A percentile compares a stretch with the other conserved stretches of the same genome.
phyloP scores from a whole-genome alignment of 2,113 vertebrate genomes.

The Hoplias malabaricus region DNA sequence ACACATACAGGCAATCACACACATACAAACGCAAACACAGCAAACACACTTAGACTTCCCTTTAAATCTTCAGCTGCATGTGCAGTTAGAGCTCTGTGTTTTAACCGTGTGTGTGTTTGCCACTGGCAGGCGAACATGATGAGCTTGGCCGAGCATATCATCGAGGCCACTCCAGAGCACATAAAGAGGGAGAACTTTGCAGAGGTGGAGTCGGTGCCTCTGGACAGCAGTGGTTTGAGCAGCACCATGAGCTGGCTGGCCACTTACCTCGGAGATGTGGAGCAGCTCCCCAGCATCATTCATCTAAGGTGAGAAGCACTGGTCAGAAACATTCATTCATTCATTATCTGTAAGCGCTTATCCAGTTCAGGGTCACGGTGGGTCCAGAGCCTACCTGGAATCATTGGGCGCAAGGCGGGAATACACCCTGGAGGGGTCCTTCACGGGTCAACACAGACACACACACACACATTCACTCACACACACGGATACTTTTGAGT shows the following conservation, averaged over 20 bases:
- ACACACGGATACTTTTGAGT: no score
- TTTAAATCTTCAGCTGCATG: not conserved
- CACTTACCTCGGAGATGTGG: slow-evolving; percentile 94
- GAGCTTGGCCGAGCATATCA: slow-evolving; percentile 97
- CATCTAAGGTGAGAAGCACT: slow-evolving; percentile 82
- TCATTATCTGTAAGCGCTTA: no score
- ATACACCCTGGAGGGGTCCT: no score
- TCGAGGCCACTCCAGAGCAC: slow-evolving; percentile 93
- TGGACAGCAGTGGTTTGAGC: slow-evolving; percentile 83
- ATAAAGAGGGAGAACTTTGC: slow-evolving; percentile 96
- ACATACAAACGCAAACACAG: not conserved
- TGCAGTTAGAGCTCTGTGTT: not conserved
- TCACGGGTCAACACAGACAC: no score
- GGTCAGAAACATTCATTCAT: no score
- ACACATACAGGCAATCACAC: not conserved
- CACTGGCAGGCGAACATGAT: slow-evolving; percentile 90
- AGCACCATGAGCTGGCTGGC: slow-evolving; percentile 99
- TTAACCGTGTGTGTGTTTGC: slow-evolving; percentile 31
- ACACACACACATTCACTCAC: no score
- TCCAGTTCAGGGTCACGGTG: no score
- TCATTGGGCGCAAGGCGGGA: no score
- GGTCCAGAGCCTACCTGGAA: no score
- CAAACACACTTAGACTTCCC: not conserved
- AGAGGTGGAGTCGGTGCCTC: slow-evolving; percentile 75
- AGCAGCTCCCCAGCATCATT: slow-evolving; percentile 89